Evolutionary conservation across 2,888 invertebrate species (phyloP).

Genomic region (Himalopsyche japonica): DNA sequence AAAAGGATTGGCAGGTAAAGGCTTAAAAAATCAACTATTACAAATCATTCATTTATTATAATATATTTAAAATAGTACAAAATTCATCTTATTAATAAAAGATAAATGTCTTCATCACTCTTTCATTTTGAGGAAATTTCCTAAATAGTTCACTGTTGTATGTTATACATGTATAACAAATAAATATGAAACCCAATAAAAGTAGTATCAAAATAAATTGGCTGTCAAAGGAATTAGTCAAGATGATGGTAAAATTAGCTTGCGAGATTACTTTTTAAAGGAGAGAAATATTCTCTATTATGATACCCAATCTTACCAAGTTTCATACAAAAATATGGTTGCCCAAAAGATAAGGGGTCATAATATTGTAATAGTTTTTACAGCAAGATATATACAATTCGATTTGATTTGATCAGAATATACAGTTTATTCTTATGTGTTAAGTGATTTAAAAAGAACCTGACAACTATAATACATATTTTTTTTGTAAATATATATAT

Average conservation of each 20-base stretch:
- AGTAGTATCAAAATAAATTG: background rate
- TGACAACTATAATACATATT: background rate
- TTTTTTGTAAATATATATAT: no score
- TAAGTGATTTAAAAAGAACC: background rate
- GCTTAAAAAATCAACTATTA: background rate
- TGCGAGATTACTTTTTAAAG: background rate
- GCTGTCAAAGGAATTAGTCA: background rate
- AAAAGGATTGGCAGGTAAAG: background rate
- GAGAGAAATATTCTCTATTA: background rate
- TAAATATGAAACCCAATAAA: background rate
- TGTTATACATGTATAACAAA: background rate
- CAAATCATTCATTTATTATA: background rate
- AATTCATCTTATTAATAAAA: background rate
- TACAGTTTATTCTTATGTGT: background rate
- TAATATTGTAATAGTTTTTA: background rate
- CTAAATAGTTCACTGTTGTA: background rate
- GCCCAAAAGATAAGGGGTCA: background rate
- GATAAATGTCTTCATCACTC: background rate
- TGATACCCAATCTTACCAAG: background rate
- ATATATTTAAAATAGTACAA: background rate
- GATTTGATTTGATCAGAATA: background rate
- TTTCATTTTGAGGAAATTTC: background rate
- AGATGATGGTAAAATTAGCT: background rate
- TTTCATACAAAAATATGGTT: background rate
- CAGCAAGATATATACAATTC: background rate